A percentile compares a stretch with the other conserved stretches of the same genome.
Evolutionary conservation across 2,888 invertebrate species (phyloP).

Genomic region (Drosophila acutilabella): DNA sequence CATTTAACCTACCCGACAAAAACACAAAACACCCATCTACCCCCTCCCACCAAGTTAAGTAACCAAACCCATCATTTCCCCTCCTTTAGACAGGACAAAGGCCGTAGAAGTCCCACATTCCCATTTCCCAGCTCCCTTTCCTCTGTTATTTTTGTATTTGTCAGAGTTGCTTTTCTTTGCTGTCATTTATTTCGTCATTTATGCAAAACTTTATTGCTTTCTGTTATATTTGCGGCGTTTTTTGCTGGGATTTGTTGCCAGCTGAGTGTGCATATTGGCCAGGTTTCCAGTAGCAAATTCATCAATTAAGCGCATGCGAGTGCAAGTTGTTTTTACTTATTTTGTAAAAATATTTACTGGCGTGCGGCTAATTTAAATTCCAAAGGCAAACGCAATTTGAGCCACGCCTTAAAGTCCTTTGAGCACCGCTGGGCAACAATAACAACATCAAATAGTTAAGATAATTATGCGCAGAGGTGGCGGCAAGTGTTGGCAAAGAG

Average conservation of each 20-base stretch:
- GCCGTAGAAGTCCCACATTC: not conserved
- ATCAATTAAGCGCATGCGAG: conserved; percentile 74
- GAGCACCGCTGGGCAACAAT: conserved; percentile 27
- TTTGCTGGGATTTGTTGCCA: conserved; percentile 27
- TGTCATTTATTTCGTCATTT: conserved; percentile 82
- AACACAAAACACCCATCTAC: conserved; percentile 22
- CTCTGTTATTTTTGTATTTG: conserved; percentile 54
- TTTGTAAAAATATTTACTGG: conserved; percentile 32
- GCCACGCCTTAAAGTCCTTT: conserved; percentile 63
- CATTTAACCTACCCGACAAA: conserved; percentile 58
- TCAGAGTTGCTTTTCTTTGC: conserved; percentile 76
- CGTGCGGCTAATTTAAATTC: conserved; percentile 70
- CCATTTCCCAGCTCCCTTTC: not conserved
- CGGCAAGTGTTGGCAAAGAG: conserved; percentile 16
- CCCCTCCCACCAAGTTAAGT: not conserved
- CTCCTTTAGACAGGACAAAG: conserved; percentile 33
- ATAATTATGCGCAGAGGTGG: conserved; percentile 60
- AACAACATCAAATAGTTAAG: conserved; percentile 52
- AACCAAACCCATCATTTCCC: conserved; percentile 18
- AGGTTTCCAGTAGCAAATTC: conserved; percentile 35
- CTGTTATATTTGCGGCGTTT: conserved; percentile 46
- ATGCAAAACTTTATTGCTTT: conserved; percentile 81
- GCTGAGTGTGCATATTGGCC: conserved; percentile 48
- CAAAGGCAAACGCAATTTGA: conserved; percentile 26
- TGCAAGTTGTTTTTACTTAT: conserved; percentile 11